These are phyloP conservation scores for Laspeyria flexula DNA, from an alignment of 2,888 invertebrate species.

Conservation along the genomic window DNA sequence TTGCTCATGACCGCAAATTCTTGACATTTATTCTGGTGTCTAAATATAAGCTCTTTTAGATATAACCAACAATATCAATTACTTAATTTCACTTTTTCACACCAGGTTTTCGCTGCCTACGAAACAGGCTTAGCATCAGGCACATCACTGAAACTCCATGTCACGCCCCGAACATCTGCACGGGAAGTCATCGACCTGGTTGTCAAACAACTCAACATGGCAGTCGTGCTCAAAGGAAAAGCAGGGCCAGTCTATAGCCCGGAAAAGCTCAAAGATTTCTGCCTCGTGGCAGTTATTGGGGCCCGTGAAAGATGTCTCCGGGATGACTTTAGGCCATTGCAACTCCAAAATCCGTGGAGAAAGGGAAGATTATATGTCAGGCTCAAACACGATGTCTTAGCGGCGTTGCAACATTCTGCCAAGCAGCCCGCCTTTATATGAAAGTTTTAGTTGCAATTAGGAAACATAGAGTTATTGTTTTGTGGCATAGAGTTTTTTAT, in stretches of 20 bases:
- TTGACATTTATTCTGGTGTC: too few species aligned
- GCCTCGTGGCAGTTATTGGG: conserved; percentile 97
- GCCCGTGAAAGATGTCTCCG: conserved; percentile 96
- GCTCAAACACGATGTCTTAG: conserved; percentile 95
- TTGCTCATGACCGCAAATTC: not conserved
- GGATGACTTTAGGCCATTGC: conserved; percentile 97
- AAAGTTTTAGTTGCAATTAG: conserved; percentile 38
- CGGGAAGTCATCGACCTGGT: conserved; percentile 98
- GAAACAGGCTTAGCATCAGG: conserved; percentile 97
- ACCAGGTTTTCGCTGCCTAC: conserved; percentile 97
- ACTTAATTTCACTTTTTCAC: conserved; percentile 29
- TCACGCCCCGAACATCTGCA: conserved; percentile 96
- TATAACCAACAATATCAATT: too few species aligned
- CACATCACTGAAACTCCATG: conserved; percentile 96
- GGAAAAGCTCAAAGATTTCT: conserved; percentile 95
- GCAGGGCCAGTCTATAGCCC: conserved; percentile 94
- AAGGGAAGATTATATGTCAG: conserved; percentile 97
- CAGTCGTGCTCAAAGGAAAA: conserved; percentile 93
- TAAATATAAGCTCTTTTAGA: too few species aligned
- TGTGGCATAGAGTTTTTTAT: conserved; percentile 41
- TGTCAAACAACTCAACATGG: conserved; percentile 98
- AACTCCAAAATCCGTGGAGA: conserved; percentile 98
- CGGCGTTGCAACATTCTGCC: conserved; percentile 95
- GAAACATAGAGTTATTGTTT: conserved; percentile 34
- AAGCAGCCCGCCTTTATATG: conserved; percentile 90